Evolutionary conservation across 1,140 invertebrate genomes (phyloP), one percentile per base, ranked within the genome.

Genomic region (Habropoda laboriosa): DNA sequence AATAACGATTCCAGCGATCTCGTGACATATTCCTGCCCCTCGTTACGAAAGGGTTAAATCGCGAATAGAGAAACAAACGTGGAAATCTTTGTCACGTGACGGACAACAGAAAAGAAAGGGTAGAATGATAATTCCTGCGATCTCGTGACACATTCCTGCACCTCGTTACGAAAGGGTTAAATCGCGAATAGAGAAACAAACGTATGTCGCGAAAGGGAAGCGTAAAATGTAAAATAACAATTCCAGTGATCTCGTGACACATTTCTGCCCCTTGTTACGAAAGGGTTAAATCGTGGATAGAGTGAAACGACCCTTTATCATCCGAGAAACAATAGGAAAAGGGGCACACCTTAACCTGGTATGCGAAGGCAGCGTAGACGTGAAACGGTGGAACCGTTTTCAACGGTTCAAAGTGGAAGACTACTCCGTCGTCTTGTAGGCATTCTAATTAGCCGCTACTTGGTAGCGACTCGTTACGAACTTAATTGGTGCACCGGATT

Each of bases 291-390:
- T 40, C 7, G n/a, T n/a, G n/a, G n/a, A n/a, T n/a, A 42, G 13
- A 47, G 0, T 49, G 2, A 6, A 30, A 18, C n/a, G 27, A 58
- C 60, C 71, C 66, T 73, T 79, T 68, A 64, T 84, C 47, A 35
- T 53, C 32, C 61, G 64, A 78, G 58, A 64, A n/a, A 87, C 85
- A 85, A 85, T 83, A 79, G 74, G 66, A 79, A 85, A 79, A 79
- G 79, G n/a, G n/a, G 18, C 85, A 80, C 87, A 67, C 86, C 87
- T 83, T 47, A 66, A 55, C 55, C 67, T 73, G 82, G 82, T 82
- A 88, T 88, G 70, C 64, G 74, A 82, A 87, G 82, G 78, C 64
- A 57, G 30, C 60, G 63, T 35, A 47, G 18, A 12, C 21, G n/a
- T 51, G 49, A 79, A 86, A 79, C 42, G 40, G 68, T 18, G 70